phyloP scores from a whole-genome alignment of 2,113 vertebrate species.

The Alligator mississippiensis region DNA sequence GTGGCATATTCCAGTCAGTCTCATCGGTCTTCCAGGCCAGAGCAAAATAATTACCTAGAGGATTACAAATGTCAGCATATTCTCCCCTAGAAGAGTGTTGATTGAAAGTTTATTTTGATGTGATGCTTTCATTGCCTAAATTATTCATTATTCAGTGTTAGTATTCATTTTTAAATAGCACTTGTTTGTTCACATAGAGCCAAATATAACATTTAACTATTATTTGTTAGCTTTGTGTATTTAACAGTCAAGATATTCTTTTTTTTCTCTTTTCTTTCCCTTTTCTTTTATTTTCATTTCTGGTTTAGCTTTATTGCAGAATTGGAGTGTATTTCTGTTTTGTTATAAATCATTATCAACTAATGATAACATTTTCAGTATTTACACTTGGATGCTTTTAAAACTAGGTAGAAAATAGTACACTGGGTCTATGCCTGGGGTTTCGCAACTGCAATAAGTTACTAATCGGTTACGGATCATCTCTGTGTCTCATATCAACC shows the following conservation, averaged over 20 bases:
- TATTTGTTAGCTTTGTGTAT: not conserved
- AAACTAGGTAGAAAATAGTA: not conserved
- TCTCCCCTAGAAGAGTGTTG: not conserved
- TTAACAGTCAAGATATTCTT: not conserved
- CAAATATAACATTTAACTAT: not conserved
- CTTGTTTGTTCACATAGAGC: conserved; percentile 38
- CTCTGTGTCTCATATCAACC: not conserved
- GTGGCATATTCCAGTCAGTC: not conserved
- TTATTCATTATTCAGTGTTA: conserved; percentile 10
- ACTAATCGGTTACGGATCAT: not conserved
- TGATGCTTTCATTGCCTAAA: not conserved
- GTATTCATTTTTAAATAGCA: not conserved
- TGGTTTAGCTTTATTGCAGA: not conserved
- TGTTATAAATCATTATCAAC: not conserved
- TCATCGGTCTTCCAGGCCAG: not conserved
- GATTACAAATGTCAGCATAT: not conserved
- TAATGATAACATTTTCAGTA: not conserved
- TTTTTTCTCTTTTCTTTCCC: not conserved
- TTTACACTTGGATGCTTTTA: not conserved
- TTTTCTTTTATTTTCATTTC: not conserved
- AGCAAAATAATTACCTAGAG: not conserved
- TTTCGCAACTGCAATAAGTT: not conserved
- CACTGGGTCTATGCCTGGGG: not conserved
- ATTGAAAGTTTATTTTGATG: not conserved
- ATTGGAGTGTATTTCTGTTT: not conserved